phyloP scores from a whole-genome alignment of 1,140 invertebrate species.

The Drosophila eugracilis region DNA sequence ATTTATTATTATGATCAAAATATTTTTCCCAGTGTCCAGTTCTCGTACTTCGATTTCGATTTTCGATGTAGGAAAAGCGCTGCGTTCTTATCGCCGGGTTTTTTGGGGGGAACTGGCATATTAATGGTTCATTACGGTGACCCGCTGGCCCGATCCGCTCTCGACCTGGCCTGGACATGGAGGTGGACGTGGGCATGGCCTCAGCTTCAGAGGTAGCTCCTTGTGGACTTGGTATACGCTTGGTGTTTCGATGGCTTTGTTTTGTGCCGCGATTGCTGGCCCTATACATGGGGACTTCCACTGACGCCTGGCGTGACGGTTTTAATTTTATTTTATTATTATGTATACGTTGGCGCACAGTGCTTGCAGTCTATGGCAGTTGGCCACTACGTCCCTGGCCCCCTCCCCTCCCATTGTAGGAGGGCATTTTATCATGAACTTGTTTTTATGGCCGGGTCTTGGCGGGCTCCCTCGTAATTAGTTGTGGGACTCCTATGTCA shows the following conservation, averaged over 20 bases:
- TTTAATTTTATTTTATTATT: conserved; percentile 79
- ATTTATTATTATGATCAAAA: too few species aligned
- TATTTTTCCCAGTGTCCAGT: neutral
- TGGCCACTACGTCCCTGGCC: neutral
- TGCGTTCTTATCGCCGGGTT: conserved; percentile 37
- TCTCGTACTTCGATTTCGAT: conserved; percentile 67
- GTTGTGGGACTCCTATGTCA: conserved; percentile 55
- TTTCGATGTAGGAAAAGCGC: conserved; percentile 59
- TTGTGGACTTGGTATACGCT: conserved; percentile 39
- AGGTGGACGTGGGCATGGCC: conserved; percentile 17
- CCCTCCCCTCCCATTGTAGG: neutral
- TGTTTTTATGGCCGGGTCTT: conserved; percentile 44
- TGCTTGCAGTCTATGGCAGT: conserved; percentile 47
- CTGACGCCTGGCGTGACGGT: conserved; percentile 83
- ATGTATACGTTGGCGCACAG: conserved; percentile 70
- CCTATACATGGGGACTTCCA: conserved; percentile 23
- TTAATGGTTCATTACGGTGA: conserved; percentile 82
- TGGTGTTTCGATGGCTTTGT: conserved; percentile 57
- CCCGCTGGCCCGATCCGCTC: conserved; percentile 57
- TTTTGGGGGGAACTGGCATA: conserved; percentile 60
- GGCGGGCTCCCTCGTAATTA: conserved; percentile 60
- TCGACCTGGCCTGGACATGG: conserved; percentile 19
- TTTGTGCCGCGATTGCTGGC: conserved; percentile 55
- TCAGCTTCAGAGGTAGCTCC: conserved; percentile 52
- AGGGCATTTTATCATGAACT: conserved; percentile 51